These are phyloP conservation scores for Corythornis cristatus DNA, from an alignment of 2,113 vertebrate species.

Conservation along the genomic window DNA sequence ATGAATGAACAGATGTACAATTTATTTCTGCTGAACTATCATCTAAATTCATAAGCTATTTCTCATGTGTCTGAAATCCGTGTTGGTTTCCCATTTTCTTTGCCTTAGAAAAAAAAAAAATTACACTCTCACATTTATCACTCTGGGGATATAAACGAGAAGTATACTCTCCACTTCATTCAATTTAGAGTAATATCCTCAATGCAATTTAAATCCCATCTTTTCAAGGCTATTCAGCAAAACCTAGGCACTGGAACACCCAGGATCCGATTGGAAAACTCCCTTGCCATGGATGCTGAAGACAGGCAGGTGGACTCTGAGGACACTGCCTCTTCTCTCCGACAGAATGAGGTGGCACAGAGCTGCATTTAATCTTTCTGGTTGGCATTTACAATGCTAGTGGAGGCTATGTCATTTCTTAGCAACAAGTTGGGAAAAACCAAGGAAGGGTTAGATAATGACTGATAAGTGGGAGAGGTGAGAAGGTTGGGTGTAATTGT, in stretches of 20 bases:
- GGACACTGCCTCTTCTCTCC: background rate
- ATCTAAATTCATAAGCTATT: constrained; percentile 88
- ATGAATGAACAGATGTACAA: constrained; percentile 88
- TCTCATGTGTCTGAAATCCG: constrained; percentile 80
- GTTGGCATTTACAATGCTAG: background rate
- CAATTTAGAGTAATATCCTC: constrained; percentile 73
- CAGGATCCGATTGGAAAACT: background rate
- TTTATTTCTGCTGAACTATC: constrained; percentile 78
- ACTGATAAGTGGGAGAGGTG: background rate
- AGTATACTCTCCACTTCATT: constrained; percentile 66
- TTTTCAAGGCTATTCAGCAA: constrained; percentile 56
- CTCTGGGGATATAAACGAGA: constrained; percentile 63
- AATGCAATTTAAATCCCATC: constrained; percentile 69
- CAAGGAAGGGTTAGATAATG: background rate
- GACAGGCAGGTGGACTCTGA: background rate
- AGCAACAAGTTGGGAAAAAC: background rate
- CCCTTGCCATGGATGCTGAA: background rate
- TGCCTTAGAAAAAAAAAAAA: constrained; percentile 60
- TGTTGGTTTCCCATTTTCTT: constrained; percentile 78
- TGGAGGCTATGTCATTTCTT: background rate
- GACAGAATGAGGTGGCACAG: background rate
- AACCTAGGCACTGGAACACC: background rate
- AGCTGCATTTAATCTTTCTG: background rate
- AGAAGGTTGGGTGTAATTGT: background rate
- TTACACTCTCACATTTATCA: constrained; percentile 71